These are phyloP conservation scores for Dioctria linearis DNA, from an alignment of 2,888 invertebrate genomes.

Conservation along the genomic window DNA sequence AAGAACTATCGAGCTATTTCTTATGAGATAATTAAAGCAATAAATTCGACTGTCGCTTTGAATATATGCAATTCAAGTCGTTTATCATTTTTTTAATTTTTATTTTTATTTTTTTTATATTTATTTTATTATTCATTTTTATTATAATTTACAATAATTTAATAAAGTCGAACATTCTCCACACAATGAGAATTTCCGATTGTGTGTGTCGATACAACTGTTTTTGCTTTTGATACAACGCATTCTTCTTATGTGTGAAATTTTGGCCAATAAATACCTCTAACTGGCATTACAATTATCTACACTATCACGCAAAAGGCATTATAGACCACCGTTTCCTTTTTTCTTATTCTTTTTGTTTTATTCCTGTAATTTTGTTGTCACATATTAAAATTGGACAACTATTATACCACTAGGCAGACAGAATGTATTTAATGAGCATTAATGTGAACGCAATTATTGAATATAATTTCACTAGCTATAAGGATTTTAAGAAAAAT, in stretches of 20 bases:
- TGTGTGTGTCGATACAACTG: constrained; percentile 18
- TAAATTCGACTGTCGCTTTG: constrained; percentile 48
- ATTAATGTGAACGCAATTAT: too few relatives aligned
- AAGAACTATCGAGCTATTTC: constrained; percentile 36
- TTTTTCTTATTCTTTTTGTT: neutral
- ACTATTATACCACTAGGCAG: too few relatives aligned
- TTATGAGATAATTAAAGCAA: constrained; percentile 49
- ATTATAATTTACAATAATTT: constrained; percentile 24
- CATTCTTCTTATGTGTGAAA: neutral
- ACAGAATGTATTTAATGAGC: too few relatives aligned
- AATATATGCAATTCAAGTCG: constrained; percentile 17
- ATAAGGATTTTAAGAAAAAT: too few relatives aligned
- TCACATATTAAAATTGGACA: neutral
- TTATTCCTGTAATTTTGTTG: constrained; percentile 37
- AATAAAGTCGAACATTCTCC: constrained; percentile 12
- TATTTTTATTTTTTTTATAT: neutral
- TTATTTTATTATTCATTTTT: neutral
- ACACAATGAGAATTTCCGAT: neutral
- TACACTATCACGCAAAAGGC: constrained; percentile 50
- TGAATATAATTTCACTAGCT: too few relatives aligned
- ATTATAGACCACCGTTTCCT: constrained; percentile 27
- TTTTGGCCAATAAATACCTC: neutral
- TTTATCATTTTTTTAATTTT: neutral
- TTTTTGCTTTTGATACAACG: neutral
- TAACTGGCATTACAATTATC: constrained; percentile 6